These are phyloP conservation scores for Pyrrhia umbra DNA, from an alignment of 2,888 invertebrate genomes.

Conservation along the genomic window DNA sequence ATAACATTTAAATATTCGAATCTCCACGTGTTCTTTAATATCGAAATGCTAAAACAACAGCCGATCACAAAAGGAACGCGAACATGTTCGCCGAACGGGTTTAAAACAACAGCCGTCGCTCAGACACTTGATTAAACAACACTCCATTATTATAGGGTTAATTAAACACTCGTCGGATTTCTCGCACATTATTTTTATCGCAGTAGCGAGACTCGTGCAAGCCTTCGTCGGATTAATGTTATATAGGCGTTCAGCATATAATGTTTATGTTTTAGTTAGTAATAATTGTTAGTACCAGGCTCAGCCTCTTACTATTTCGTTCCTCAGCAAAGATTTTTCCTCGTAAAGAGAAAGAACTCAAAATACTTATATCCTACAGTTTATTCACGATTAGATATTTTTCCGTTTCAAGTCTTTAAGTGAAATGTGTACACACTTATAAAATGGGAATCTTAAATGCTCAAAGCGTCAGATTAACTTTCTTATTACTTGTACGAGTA, in stretches of 20 bases:
- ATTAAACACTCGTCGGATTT: constrained; percentile 55
- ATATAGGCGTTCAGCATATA: background rate
- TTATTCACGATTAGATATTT: too few relatives aligned
- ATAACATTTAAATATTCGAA: background rate
- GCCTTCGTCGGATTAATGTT: background rate
- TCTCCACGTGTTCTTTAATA: background rate
- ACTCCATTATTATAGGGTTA: constrained; percentile 51
- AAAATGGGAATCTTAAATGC: too few relatives aligned
- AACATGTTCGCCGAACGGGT: background rate
- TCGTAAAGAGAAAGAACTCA: too few relatives aligned
- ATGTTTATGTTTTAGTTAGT: too few relatives aligned
- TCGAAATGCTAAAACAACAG: background rate
- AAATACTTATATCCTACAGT: too few relatives aligned
- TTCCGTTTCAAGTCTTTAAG: too few relatives aligned
- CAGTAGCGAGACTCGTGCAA: background rate
- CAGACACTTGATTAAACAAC: constrained; percentile 44
- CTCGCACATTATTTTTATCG: constrained; percentile 43
- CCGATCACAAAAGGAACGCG: background rate
- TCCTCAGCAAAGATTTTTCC: too few relatives aligned
- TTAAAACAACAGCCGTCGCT: constrained; percentile 21
- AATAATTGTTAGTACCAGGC: too few relatives aligned
- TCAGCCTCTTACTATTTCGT: too few relatives aligned
- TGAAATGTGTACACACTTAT: too few relatives aligned
- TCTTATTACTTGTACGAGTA: background rate
- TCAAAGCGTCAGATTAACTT: too few relatives aligned